Base-by-base conservation (phyloP, 2,888 invertebrate genomes). In the Resseliella maxima region DNA sequence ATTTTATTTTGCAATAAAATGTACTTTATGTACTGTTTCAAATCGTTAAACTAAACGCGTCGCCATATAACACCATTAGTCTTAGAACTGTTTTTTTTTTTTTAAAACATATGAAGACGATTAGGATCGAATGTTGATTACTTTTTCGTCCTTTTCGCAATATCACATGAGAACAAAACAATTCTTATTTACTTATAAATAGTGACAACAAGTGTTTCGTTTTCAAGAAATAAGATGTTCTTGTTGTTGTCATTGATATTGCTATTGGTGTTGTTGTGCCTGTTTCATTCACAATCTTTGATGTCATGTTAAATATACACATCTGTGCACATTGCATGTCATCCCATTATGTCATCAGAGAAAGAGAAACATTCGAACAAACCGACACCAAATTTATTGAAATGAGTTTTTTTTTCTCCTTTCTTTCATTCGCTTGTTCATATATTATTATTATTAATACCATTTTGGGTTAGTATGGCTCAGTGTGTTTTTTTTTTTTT, bases 351-450 rank as follows among this genome's bases (percentile, higher is more conserved):
- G 72, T 72, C 72, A 72, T 72, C 72, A 35, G 35, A 31, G 72
- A 72, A 31, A 72, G 72, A 72, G 31, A 35, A 31, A 72, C 72
- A 35, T 12, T 24, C 27, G 2, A 8, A 31, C 12, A 72, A 72
- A 72, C 46, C 24, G 59, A 59, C 46, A 50, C 59, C 59, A 59
- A 59, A 59, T 59, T 12, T 50, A 59, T 59, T 59, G n/a, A 59
- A 59, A 59, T 59, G 59, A 59, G 59, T n/a, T 59, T 59, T 59
- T 59, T 59, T 59, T n/a, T 59, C n/a, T n/a, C n/a, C n/a, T n/a
- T n/a, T n/a, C n/a, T n/a, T 41, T 41, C 12, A 12, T 12, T 41
- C 12, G 5, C 41, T 1, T 2, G 59, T n/a, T 59, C 59, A 24
- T 5, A 24, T 59, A 24, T 59, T 59, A 24, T 59, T 59, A 59